phyloP scores from a whole-genome alignment of 1,140 invertebrate species.

The Apocrypta bakeri region DNA sequence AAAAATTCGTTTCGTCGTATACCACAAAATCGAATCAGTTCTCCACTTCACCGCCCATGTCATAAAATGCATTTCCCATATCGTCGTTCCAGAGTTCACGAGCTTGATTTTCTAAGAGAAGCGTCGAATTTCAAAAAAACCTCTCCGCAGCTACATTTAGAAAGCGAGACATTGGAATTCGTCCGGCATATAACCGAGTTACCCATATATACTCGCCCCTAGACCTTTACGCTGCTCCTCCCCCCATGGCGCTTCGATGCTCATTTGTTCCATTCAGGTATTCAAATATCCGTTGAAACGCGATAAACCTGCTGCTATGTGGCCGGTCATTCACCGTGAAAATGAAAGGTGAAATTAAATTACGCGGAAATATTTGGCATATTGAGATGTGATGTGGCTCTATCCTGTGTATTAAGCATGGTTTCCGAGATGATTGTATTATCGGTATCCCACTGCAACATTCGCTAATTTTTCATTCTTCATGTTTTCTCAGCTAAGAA shows the following conservation, averaged over 20 bases:
- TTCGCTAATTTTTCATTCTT: no score
- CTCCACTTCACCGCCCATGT: background rate
- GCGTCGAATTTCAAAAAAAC: conserved; percentile 1
- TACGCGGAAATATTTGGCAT: background rate
- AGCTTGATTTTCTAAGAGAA: background rate
- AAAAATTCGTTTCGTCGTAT: background rate
- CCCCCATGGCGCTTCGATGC: background rate
- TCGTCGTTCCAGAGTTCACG: background rate
- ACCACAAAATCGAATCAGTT: background rate
- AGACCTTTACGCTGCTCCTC: background rate
- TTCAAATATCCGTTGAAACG: conserved; percentile 7
- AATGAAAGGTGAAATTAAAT: background rate
- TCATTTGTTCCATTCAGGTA: conserved; percentile 27
- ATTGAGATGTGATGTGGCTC: no score
- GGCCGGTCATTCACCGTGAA: background rate
- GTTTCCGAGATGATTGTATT: no score
- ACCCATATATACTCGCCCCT: background rate
- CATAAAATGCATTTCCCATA: background rate
- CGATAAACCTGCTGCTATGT: background rate
- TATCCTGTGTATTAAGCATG: no score
- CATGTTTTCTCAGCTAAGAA: no score
- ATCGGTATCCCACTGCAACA: no score
- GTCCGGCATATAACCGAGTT: background rate
- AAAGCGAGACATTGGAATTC: background rate
- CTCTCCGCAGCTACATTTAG: background rate